Percentiles rank a stretch among this genome's conserved stretches.
Evolutionary conservation across 1,140 invertebrate species (phyloP).

Genomic region (Drosophila quadrilineata): DNA sequence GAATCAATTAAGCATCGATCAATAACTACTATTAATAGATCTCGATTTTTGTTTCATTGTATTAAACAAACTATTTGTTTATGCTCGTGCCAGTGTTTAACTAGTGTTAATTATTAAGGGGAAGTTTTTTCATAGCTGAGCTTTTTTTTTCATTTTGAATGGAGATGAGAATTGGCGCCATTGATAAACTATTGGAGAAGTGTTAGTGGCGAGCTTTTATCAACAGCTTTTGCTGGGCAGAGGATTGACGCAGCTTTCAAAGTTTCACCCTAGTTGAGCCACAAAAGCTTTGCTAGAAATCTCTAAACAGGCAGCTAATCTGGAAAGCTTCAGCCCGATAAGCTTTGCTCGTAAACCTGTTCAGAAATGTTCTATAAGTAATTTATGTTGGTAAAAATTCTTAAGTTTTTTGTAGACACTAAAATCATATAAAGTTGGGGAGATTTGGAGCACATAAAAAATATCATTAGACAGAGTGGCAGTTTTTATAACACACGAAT

Average conservation of each 20-base stretch:
- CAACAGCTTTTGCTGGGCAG: slow-evolving; percentile 5
- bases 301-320: slow-evolving; percentile 1
- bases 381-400: not conserved
- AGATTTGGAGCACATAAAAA: no score
- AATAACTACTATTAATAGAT: not conserved
- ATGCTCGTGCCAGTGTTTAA: not conserved
- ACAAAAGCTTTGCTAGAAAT: not conserved
- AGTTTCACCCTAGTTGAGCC: not conserved
- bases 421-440: no score
- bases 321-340: not conserved
- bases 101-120: slow-evolving; percentile 13
- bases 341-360: not conserved
- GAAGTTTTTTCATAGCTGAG: no score
- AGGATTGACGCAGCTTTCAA: not conserved
- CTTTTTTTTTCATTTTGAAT: slow-evolving; percentile 1
- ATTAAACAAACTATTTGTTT: not conserved
- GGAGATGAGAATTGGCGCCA: not conserved
- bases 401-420: slow-evolving; percentile 2
- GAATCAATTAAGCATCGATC: slow-evolving; percentile 11
- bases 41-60: not conserved
- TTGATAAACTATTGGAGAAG: slow-evolving; percentile 24
- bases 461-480: no score
- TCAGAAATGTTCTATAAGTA: not conserved
- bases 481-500: no score
- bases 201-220: slow-evolving; percentile 3